Percentiles rank a stretch among this genome's conserved stretches.
Evolutionary conservation across 2,797 vertebrate species (phyloP).

Genomic region (Clarias pachynema): DNA sequence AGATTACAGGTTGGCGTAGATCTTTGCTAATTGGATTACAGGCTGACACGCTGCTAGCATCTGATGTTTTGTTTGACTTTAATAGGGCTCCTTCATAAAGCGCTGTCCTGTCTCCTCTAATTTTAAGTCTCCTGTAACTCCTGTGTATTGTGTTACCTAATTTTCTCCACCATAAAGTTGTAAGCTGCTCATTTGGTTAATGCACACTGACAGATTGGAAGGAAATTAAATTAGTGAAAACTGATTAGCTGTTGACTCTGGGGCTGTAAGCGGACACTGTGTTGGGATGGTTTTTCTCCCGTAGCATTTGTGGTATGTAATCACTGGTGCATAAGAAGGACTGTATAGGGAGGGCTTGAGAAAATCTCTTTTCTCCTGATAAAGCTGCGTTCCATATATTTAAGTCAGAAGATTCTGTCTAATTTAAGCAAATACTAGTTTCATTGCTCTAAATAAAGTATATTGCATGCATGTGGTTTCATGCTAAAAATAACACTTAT

Average conservation of each 20-base stretch:
- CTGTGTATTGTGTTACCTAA: conserved; percentile 62
- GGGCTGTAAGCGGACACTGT: conserved; percentile 27
- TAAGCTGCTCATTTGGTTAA: conserved; percentile 63
- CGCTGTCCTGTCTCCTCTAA: conserved; percentile 72
- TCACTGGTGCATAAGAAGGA: neutral
- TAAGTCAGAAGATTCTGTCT: neutral
- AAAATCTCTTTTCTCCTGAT: neutral
- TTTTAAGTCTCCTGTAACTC: conserved; percentile 70
- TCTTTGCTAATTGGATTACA: conserved; percentile 75
- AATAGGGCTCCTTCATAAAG: conserved; percentile 70
- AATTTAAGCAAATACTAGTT: neutral
- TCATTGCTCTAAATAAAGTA: neutral
- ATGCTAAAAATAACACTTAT: neutral
- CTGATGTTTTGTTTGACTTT: conserved; percentile 74
- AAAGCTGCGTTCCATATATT: neutral
- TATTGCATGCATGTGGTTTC: neutral
- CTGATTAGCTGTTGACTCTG: conserved; percentile 64
- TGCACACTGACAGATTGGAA: conserved; percentile 69
- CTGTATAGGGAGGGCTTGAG: neutral
- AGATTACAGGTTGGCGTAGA: conserved; percentile 47
- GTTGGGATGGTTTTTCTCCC: conserved; percentile 40
- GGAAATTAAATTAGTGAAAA: conserved; percentile 67
- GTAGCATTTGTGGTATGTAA: conserved; percentile 16
- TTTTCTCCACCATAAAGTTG: conserved; percentile 60
- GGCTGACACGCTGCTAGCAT: conserved; percentile 65